A percentile compares a stretch with the other conserved stretches of the same genome.
These are phyloP conservation scores for Fulmarus glacialis DNA, from an alignment of 2,113 vertebrate species.

Conservation along the genomic window DNA sequence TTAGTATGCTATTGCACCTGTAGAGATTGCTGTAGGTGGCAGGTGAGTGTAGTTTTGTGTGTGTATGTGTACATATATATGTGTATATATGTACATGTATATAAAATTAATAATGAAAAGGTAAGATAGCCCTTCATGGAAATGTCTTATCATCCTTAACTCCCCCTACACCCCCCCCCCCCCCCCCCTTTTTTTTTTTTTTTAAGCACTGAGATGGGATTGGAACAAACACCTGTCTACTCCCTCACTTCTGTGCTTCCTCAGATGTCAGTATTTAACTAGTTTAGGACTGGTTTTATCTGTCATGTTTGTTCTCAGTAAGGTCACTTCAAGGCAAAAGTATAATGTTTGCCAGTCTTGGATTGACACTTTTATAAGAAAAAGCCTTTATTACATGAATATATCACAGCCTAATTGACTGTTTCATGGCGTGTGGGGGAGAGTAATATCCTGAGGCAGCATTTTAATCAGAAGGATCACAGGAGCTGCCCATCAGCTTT, in stretches of 20 bases:
- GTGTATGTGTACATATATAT: background rate
- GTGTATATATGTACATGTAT: background rate
- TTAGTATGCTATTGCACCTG: background rate
- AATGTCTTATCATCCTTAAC: background rate
- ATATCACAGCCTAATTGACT: slow-evolving; percentile 49
- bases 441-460: slow-evolving; percentile 22
- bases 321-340: slow-evolving; percentile 23
- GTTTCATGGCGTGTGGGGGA: background rate
- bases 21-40: background rate
- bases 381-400: slow-evolving; percentile 31
- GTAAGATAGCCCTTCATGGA: background rate
- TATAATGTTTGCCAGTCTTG: background rate
- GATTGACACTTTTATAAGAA: slow-evolving; percentile 26
- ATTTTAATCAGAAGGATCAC: slow-evolving; percentile 45
- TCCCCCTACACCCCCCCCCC: fast-evolving
- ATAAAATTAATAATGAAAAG: background rate
- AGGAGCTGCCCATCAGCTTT: background rate
- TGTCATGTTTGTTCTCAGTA: slow-evolving; percentile 1
- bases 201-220: background rate
- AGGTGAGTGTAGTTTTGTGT: background rate
- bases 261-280: background rate
- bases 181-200: fast-evolving
- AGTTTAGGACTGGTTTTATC: slow-evolving; percentile 13
- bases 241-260: background rate
- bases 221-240: background rate